phyloP scores from a whole-genome alignment of 1,140 invertebrate genomes.

The Micrasema longulum region DNA sequence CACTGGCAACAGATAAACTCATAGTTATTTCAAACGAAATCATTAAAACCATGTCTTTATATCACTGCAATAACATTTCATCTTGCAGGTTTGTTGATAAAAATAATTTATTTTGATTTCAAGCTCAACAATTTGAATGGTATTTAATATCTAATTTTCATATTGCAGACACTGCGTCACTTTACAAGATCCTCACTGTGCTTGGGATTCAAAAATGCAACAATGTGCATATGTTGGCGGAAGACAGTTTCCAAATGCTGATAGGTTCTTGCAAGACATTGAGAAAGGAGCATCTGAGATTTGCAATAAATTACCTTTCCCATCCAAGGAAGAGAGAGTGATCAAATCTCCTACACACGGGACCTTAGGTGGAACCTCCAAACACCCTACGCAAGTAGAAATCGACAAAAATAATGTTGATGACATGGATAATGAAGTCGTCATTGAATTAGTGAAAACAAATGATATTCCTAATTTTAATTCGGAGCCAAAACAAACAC shows the following conservation, averaged over 20 bases:
- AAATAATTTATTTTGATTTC: neutral
- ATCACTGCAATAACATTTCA: slow-evolving; percentile 81
- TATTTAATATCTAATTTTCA: slow-evolving; percentile 41
- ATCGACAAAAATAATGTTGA: slow-evolving; percentile 45
- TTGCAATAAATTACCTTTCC: slow-evolving; percentile 72
- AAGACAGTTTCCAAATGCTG: slow-evolving; percentile 74
- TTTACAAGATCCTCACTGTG: slow-evolving; percentile 97
- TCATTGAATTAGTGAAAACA: slow-evolving; percentile 36
- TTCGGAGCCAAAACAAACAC: slow-evolving; percentile 43
- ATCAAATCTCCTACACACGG: slow-evolving; percentile 38
- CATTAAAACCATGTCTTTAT: slow-evolving; percentile 87
- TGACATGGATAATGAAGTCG: slow-evolving; percentile 44
- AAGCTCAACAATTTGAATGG: neutral
- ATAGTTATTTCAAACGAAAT: slow-evolving; percentile 91
- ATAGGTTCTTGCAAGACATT: slow-evolving; percentile 81
- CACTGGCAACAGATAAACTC: slow-evolving; percentile 78
- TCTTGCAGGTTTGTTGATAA: slow-evolving; percentile 75
- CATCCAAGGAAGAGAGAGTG: slow-evolving; percentile 36
- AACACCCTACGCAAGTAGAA: slow-evolving; percentile 41
- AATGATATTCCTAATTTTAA: slow-evolving; percentile 42
- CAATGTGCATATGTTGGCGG: slow-evolving; percentile 79
- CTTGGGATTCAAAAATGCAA: slow-evolving; percentile 87
- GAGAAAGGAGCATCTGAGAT: slow-evolving; percentile 74
- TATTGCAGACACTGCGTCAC: slow-evolving; percentile 86
- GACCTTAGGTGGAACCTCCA: slow-evolving; percentile 40